A percentile compares a stretch with the other conserved stretches of the same genome.
Conservation (phyloP, 2,797 vertebrate species). For the Phataginus tricuspis region DNA sequence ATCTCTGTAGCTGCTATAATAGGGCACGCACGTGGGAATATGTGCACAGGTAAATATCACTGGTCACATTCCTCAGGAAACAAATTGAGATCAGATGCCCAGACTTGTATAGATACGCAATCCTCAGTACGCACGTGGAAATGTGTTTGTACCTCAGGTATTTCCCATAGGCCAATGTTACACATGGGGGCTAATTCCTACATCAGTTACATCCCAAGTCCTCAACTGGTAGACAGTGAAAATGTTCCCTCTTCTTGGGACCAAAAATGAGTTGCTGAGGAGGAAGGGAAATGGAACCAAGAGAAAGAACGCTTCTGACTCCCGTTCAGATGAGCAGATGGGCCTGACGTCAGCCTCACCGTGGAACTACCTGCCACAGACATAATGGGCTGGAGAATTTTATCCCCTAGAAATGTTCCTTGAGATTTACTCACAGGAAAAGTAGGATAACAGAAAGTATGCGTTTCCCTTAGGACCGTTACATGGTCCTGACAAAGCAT, state of each 20-base stretch:
- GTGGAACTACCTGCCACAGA: not conserved
- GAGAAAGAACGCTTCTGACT: not conserved
- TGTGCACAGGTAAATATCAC: not conserved
- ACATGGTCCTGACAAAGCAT: fast-evolving
- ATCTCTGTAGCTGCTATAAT: too few species aligned
- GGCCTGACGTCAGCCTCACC: not conserved
- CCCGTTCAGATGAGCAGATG: not conserved
- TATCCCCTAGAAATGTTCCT: not conserved
- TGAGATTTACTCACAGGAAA: not conserved
- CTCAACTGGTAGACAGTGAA: not conserved
- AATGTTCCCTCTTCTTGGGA: not conserved
- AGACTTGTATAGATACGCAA: not conserved
- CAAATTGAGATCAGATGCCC: not conserved
- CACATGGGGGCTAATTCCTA: not conserved
- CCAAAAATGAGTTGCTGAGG: not conserved
- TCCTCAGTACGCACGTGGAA: not conserved
- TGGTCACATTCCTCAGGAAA: not conserved
- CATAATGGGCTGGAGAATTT: not conserved
- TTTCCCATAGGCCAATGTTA: not conserved
- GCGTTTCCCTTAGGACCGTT: not conserved
- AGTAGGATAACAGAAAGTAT: not conserved
- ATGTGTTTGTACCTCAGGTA: not conserved
- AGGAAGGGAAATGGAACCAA: not conserved
- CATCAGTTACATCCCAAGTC: not conserved
- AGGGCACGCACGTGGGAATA: fast-evolving